A percentile compares a stretch with the other conserved stretches of the same genome.
These are phyloP conservation scores for Ptilonorhynchus violaceus DNA, from an alignment of 2,113 vertebrate genomes.

Conservation along the genomic window DNA sequence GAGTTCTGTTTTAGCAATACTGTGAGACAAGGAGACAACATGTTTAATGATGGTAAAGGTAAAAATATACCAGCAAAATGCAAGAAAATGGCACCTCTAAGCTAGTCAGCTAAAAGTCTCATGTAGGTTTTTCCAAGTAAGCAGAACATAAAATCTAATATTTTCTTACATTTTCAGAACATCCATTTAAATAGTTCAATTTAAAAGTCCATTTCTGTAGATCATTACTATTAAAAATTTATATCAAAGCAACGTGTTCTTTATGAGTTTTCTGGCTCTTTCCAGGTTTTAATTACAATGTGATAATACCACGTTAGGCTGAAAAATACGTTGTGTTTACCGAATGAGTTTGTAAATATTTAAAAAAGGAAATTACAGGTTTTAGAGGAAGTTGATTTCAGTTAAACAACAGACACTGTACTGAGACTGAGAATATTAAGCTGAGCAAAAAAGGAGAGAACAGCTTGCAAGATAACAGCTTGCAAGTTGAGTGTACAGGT, in stretches of 20 bases:
- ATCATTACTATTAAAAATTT: constrained; percentile 27
- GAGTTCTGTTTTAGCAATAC: neutral
- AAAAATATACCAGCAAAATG: neutral
- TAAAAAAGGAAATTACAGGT: neutral
- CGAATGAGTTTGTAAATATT: neutral
- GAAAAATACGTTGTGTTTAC: neutral
- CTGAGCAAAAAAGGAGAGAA: neutral
- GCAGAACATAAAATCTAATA: neutral
- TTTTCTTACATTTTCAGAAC: neutral
- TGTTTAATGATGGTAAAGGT: neutral
- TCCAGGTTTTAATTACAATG: neutral
- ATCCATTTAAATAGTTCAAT: neutral
- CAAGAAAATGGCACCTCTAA: neutral
- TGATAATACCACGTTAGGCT: neutral
- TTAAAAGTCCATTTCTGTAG: neutral
- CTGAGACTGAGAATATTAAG: neutral
- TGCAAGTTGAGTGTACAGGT: neutral
- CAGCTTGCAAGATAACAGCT: neutral
- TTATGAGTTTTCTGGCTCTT: neutral
- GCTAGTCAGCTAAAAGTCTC: neutral
- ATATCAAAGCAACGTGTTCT: neutral
- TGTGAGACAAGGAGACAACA: neutral
- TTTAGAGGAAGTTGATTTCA: neutral
- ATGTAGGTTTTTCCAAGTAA: neutral
- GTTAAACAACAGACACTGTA: neutral